A percentile compares a stretch with the other conserved stretches of the same genome.
Conservation (phyloP, 2,888 invertebrate genomes). For the Abscondita cerata region DNA sequence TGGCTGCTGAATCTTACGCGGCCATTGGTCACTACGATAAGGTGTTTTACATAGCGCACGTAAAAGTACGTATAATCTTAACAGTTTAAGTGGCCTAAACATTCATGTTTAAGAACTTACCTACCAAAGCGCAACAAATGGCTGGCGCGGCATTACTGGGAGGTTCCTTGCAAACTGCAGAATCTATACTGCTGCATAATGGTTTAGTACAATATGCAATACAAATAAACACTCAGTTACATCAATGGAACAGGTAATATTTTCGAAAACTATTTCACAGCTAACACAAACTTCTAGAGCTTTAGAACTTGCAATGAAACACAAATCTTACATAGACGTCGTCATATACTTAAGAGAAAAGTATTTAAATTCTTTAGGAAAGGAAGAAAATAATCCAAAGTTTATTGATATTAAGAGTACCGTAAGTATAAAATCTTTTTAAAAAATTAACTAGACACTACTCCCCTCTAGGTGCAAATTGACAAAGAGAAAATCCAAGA, state of each 20-base stretch:
- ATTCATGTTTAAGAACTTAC: conserved; percentile 56
- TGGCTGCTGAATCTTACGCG: conserved; percentile 95
- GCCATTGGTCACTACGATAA: conserved; percentile 87
- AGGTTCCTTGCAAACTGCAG: conserved; percentile 74
- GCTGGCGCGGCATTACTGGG: conserved; percentile 73
- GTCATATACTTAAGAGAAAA: conserved; percentile 72
- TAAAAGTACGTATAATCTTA: conserved; percentile 66
- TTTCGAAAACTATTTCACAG: background rate
- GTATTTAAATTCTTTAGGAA: conserved; percentile 67
- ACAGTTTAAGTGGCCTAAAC: background rate
- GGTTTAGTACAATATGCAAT: conserved; percentile 74
- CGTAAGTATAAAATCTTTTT: conserved; percentile 45
- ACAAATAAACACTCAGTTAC: conserved; percentile 72
- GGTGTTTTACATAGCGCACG: conserved; percentile 83
- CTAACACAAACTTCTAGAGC: conserved; percentile 62
- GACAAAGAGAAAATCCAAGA: conserved; percentile 60
- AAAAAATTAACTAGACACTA: conserved; percentile 2
- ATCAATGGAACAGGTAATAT: conserved; percentile 75
- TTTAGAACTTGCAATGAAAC: conserved; percentile 75
- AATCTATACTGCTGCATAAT: conserved; percentile 72
- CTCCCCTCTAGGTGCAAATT: conserved; percentile 55
- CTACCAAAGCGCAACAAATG: conserved; percentile 64
- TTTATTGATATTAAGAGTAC: conserved; percentile 59
- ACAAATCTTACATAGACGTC: conserved; percentile 75
- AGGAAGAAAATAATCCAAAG: conserved; percentile 65